Evolutionary conservation across 2,888 invertebrate genomes (phyloP), one percentile per base, ranked within the genome.

Genomic region (Rutpela maculata): DNA sequence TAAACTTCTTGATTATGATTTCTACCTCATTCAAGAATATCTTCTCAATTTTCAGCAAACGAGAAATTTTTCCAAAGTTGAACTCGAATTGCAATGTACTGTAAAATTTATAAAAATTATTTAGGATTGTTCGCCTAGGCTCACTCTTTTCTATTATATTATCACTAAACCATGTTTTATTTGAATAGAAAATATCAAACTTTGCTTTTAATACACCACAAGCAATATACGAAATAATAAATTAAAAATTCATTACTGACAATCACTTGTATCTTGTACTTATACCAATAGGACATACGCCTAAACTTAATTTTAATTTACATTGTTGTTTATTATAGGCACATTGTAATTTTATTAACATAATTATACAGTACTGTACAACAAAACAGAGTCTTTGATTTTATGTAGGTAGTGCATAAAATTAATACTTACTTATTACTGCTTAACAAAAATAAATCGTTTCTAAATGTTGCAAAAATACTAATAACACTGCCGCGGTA

Each of bases 281-380:
- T 76, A 59, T 19, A 77, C 71, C 74, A 72, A 76, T 68, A 63
- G 67, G 60, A 68, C 78, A 75, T 69, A 78, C 77, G 75, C 80
- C 78, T 70, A 74, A 77, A 69, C 60, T 70, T 43, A 50, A 71
- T 76, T 75, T 75, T 72, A 73, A 80, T 80, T 78, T 69, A 75
- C 78, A 77, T 75, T 80, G 78, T 80, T 60, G 62, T 78, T 78
- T 78, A 78, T 78, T 43, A 59, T 50, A 55, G 69, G 73, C 68
- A 71, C 74, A 71, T 71, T 77, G 77, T 78, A 76, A 80, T 80
- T 80, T 80, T 75, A 80, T 80, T 80, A 71, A 75, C 80, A 80
- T 80, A 80, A 80, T 80, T 78, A 78, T 74, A 80, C 74, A 62
- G 75, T 68, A 66, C 55, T 72, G 78, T 62, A 62, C 76, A 65